phyloP scores from a whole-genome alignment of 2,888 invertebrate species.

The Parnassius smintheus region DNA sequence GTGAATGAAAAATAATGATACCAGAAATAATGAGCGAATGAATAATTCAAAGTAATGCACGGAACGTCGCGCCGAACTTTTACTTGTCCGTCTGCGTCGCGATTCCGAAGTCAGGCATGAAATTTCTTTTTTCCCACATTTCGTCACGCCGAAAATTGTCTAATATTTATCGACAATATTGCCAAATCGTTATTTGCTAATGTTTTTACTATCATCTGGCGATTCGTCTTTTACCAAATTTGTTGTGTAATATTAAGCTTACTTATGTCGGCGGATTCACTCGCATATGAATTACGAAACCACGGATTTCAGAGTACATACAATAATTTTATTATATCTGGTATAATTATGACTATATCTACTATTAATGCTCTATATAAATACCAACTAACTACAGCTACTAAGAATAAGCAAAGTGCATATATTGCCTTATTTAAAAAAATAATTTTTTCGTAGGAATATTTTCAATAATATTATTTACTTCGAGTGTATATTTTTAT shows the following conservation, averaged over 20 bases:
- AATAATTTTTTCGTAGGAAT: not conserved
- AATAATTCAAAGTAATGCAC: conserved; percentile 59
- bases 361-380: not conserved
- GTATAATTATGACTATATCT: conserved; percentile 14
- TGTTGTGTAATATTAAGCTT: conserved; percentile 8
- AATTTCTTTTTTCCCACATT: conserved; percentile 30
- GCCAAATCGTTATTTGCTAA: conserved; percentile 15
- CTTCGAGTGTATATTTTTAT: not conserved
- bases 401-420: conserved; percentile 10
- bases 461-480: not conserved
- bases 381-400: conserved; percentile 13
- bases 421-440: conserved; percentile 15
- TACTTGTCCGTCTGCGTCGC: conserved; percentile 47
- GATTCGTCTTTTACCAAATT: not conserved
- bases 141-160: conserved; percentile 23
- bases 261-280: not conserved
- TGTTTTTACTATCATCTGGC: conserved; percentile 12
- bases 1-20: conserved; percentile 50
- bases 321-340: conserved; percentile 8
- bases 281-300: not conserved
- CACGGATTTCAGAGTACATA: too few species aligned
- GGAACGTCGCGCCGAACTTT: conserved; percentile 52
- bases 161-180: conserved; percentile 19
- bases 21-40: conserved; percentile 61
- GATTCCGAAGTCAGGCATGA: conserved; percentile 41